phyloP scores from a whole-genome alignment of 2,113 vertebrate species.

The Forbesichthys papilliferus region DNA sequence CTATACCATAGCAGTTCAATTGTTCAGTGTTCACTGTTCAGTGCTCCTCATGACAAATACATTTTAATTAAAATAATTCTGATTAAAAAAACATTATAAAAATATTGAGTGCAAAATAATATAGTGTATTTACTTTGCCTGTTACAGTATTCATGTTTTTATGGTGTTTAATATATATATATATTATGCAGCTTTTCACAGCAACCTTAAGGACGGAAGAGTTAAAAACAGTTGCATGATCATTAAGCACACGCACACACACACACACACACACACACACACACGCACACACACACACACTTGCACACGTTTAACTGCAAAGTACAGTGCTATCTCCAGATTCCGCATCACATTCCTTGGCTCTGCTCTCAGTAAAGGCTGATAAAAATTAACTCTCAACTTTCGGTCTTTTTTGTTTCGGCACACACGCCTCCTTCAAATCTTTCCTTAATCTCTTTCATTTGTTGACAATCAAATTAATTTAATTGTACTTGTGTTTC shows the following conservation, averaged over 20 bases:
- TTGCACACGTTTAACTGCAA: conserved; percentile 15
- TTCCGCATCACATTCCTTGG: conserved; percentile 66
- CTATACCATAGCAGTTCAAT: too few species aligned
- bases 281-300: conserved; percentile 25
- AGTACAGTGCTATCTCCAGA: conserved; percentile 65
- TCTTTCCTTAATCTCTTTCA: neutral
- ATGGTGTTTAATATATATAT: too few species aligned
- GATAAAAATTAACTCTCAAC: conserved; percentile 32
- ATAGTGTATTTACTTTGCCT: too few species aligned
- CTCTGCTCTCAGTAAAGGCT: conserved; percentile 30
- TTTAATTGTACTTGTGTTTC: neutral
- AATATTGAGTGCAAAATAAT: too few species aligned
- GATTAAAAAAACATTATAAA: too few species aligned
- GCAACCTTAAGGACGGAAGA: neutral
- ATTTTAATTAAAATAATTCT: too few species aligned
- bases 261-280: conserved; percentile 19
- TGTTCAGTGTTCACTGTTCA: too few species aligned
- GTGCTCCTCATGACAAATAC: too few species aligned
- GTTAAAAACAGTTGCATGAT: conserved; percentile 25
- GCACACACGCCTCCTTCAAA: neutral
- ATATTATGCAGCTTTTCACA: too few species aligned
- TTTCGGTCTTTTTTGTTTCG: conserved; percentile 41
- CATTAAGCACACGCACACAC: conserved; percentile 24
- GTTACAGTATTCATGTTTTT: too few species aligned
- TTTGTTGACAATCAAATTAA: too few species aligned